Evolutionary conservation across 2,888 invertebrate genomes (phyloP).

Genomic region (Carcina quercana): DNA sequence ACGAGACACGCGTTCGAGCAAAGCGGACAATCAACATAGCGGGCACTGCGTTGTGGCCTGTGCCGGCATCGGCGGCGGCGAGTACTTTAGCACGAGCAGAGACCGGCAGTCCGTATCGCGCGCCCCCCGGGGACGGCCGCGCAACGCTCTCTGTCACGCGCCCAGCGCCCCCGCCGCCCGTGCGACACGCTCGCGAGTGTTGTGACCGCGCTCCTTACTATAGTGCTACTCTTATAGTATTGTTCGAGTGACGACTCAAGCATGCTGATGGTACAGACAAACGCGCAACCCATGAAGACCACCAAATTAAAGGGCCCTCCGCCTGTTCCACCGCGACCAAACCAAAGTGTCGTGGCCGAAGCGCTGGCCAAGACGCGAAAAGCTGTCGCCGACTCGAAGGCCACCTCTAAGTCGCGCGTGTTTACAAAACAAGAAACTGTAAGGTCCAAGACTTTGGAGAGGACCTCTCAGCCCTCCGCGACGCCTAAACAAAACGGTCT

Average conservation of each 20-base stretch:
- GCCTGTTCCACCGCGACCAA: constrained; percentile 88
- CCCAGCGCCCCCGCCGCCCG: constrained; percentile 45
- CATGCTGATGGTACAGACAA: constrained; percentile 74
- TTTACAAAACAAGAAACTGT: constrained; percentile 47
- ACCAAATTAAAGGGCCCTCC: constrained; percentile 77
- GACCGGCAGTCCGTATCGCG: constrained; percentile 27
- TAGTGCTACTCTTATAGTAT: constrained; percentile 64
- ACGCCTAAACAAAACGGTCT: constrained; percentile 67
- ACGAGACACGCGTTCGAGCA: too few relatives aligned
- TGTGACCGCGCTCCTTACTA: constrained; percentile 66
- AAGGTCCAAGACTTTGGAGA: constrained; percentile 59
- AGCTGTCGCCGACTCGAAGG: constrained; percentile 66
- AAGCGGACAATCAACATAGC: too few relatives aligned
- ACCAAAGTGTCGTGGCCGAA: constrained; percentile 81
- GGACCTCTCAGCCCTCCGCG: constrained; percentile 45
- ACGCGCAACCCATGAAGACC: constrained; percentile 71
- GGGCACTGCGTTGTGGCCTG: too few relatives aligned
- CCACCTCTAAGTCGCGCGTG: constrained; percentile 53
- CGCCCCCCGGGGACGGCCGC: constrained; percentile 25
- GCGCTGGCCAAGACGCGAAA: constrained; percentile 80
- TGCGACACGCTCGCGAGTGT: too few relatives aligned
- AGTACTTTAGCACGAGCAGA: too few relatives aligned
- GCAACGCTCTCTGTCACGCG: constrained; percentile 35
- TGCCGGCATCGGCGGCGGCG: too few relatives aligned
- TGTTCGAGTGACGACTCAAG: constrained; percentile 59